Percentiles rank a stretch among this genome's conserved stretches.
Evolutionary conservation across 2,888 invertebrate genomes (phyloP).

Genomic region (Pemphredon lugubris): DNA sequence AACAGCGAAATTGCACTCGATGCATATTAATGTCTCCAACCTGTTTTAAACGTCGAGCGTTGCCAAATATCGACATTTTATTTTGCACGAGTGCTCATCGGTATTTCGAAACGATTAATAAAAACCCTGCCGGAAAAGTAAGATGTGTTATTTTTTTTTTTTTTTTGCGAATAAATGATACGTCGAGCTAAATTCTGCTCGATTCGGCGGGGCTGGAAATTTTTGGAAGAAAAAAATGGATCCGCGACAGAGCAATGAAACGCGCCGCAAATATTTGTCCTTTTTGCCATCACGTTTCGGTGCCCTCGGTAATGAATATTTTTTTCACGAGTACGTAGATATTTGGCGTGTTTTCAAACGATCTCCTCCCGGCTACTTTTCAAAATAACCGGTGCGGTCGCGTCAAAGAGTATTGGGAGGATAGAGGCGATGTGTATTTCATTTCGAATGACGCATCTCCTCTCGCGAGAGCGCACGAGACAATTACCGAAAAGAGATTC

Average conservation of each 20-base stretch:
- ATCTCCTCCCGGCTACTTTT: constrained; percentile 53
- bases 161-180: too few species aligned
- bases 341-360: constrained; percentile 44
- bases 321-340: constrained; percentile 30
- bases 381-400: constrained; percentile 57
- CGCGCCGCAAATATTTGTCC: constrained; percentile 52
- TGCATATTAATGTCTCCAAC: too few species aligned
- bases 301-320: constrained; percentile 62
- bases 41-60: too few species aligned
- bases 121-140: too few species aligned
- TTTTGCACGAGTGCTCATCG: too few species aligned
- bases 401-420: constrained; percentile 55
- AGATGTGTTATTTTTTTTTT: too few species aligned
- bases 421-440: constrained; percentile 58
- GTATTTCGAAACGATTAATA: too few species aligned
- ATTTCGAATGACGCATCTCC: constrained; percentile 50
- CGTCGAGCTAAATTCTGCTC: too few species aligned
- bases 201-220: too few species aligned
- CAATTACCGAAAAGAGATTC: constrained; percentile 59
- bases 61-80: neutral
- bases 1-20: too few species aligned
- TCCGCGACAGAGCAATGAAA: constrained; percentile 43
- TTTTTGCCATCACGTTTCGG: constrained; percentile 39
- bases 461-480: constrained; percentile 7
- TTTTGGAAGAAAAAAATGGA: constrained; percentile 15